Evolutionary conservation across 37 sponge, comb jelly and placozoan genomes (phyloP), one percentile per base, ranked within the genome.

Genomic region (Ianthella basta): DNA sequence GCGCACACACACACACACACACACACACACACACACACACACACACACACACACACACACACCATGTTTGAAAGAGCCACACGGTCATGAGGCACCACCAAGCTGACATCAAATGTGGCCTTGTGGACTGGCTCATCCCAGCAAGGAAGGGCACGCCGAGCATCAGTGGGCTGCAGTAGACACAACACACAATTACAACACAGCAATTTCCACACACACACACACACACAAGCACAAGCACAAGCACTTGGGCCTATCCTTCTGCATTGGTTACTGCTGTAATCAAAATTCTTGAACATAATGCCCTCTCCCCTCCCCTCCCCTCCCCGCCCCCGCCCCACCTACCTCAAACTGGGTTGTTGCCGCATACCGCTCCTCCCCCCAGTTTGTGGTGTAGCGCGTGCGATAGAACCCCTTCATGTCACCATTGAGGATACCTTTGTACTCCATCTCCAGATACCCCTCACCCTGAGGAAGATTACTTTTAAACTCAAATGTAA

Each of bases 41-140:
- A 30, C 33, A 75, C 78, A 75, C 36, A 29, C 55, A 69, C 75
- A 67, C 68, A 72, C 74, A 77, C 81, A 24, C 83, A 55, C 55
- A 93, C 92, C 98, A 98, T 98, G 88, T 98, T 98, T 23, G 96
- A 95, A 24, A 98, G 94, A 50, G 95, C 99, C 32, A 96, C 92
- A 33, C 86, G 56, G 85, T 96, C 89, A 14, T 88, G 81, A 25
- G 99, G 99, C 12, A 90, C 91, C 0, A 92, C 85, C 24, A 98
- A 68, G 23, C 91, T 92, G 30, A 98, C 97, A 85, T 98, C 99
- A 87, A 96, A 98, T 14, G 99, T 92, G 8, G 99, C 96, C 82
- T 98, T 98, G 67, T 84, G 86, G 21, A 93, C 91, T 23, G 99
- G 99, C 65, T 98, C 99, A 73, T 98, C 99, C 99, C 99, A 98